Evolutionary conservation across 2,113 vertebrate genomes (phyloP).

Genomic region (Tragulus kanchil): DNA sequence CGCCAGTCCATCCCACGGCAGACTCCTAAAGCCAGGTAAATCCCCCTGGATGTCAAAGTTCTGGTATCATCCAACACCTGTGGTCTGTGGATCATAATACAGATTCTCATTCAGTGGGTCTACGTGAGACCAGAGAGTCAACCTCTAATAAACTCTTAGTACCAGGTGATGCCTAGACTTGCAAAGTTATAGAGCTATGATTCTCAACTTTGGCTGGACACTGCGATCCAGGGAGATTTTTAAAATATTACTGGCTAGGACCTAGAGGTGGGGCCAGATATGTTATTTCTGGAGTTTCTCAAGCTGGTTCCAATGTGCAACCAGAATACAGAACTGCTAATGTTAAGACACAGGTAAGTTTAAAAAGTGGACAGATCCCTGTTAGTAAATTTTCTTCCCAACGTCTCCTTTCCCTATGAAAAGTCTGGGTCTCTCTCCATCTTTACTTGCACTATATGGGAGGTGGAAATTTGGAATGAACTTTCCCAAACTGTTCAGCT

Average conservation of each 20-base stretch:
- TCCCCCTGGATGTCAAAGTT: background rate
- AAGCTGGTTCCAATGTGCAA: background rate
- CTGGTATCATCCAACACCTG: background rate
- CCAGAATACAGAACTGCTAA: background rate
- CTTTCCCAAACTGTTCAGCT: background rate
- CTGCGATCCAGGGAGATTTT: background rate
- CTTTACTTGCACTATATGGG: background rate
- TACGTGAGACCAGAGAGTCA: background rate
- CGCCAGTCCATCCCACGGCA: background rate
- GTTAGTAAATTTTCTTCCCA: background rate
- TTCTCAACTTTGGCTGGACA: background rate
- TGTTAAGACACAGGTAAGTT: background rate
- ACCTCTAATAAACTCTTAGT: background rate
- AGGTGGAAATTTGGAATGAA: background rate
- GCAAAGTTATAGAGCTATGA: background rate
- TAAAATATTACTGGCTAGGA: background rate
- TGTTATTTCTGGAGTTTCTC: background rate
- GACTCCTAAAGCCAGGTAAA: background rate
- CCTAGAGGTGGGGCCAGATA: background rate
- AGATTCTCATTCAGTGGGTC: background rate
- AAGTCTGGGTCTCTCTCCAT: background rate
- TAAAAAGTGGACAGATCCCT: background rate
- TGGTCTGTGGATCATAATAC: background rate
- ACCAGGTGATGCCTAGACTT: background rate
- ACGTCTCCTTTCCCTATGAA: background rate